These are phyloP conservation scores for Pyrrhia umbra DNA, from an alignment of 2,888 invertebrate genomes.

Conservation along the genomic window DNA sequence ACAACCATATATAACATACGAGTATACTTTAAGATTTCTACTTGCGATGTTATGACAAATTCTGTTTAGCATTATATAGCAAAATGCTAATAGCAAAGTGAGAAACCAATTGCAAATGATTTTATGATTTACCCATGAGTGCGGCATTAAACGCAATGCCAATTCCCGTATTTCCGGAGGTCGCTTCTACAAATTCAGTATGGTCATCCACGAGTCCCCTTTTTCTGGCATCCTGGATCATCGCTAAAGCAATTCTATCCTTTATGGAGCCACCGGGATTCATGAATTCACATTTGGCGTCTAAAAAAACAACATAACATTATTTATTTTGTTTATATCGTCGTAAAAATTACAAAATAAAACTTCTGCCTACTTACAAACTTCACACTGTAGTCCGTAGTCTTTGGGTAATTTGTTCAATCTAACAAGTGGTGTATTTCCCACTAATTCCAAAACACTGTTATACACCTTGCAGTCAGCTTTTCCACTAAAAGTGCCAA, in stretches of 20 bases:
- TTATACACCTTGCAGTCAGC: slow-evolving; percentile 51
- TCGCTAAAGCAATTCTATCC: slow-evolving; percentile 96
- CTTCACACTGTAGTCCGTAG: slow-evolving; percentile 94
- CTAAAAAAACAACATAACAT: slow-evolving; percentile 82
- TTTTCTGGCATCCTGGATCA: slow-evolving; percentile 97
- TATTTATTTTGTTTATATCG: not conserved
- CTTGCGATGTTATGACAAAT: too few species aligned
- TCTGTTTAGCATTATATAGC: too few species aligned
- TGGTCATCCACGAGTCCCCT: slow-evolving; percentile 95
- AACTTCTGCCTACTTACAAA: slow-evolving; percentile 92
- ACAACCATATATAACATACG: too few species aligned
- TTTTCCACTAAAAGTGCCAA: slow-evolving; percentile 32
- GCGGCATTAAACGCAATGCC: slow-evolving; percentile 97
- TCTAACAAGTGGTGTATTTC: slow-evolving; percentile 94
- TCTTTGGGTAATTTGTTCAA: slow-evolving; percentile 93
- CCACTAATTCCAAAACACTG: slow-evolving; percentile 91
- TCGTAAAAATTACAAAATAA: not conserved
- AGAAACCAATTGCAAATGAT: not conserved
- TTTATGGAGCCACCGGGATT: slow-evolving; percentile 98
- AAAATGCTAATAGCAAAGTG: not conserved
- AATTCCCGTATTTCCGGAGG: slow-evolving; percentile 96
- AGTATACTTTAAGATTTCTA: too few species aligned
- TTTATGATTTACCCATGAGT: slow-evolving; percentile 81
- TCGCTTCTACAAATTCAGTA: slow-evolving; percentile 96
- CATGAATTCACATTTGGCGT: slow-evolving; percentile 98